Evolutionary conservation across 2,797 vertebrate genomes (phyloP), one percentile per base, ranked within the genome.

Genomic region (Sebastes itinus): DNA sequence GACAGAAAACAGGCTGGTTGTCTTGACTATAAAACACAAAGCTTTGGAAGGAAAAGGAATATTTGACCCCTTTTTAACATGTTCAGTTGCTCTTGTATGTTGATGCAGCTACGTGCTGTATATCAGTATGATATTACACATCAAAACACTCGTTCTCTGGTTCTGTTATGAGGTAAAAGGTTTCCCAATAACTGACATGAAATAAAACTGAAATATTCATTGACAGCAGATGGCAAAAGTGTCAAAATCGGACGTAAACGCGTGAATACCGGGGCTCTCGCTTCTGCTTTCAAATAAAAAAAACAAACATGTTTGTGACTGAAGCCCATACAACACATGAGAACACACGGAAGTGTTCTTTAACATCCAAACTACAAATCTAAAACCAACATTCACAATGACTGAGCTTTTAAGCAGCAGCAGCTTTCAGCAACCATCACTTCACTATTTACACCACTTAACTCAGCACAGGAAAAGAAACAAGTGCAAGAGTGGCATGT

Each of bases 391-490:
- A 52, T 20, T 33, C 18, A 42, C 2, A 22, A 9, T 0, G 20
- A 8, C 1, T 16, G 38, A 59, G 49, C 6, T 25, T 56, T 30
- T 13, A 18, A 46, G 9, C 23, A 27, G 7, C 52, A 62, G 49
- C 38, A 62, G 49, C 7, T 58, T 16, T 35, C n/a, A 46, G 49
- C 38, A 0, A 2, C 13, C n/a, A 25, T 27, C 20, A 14, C 13
- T 68, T 71, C 35, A 23, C 4, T 23, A 2, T 20, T 75, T 23
- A 58, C 1, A 2, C 54, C 49, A n/a, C 25, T 54, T 62, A 2
- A 13, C 46, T 61, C n/a, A 12, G 30, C 4, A 79, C 86, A 92
- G 82, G 89, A 92, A 91, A 83, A 68, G 76, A 80, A 72, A 77
- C 64, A 81, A 72, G 63, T 72, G 77, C 80, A 80, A n/a, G 42